phyloP scores from a whole-genome alignment of 2,888 invertebrate genomes.

The Aspidiotus destructor region DNA sequence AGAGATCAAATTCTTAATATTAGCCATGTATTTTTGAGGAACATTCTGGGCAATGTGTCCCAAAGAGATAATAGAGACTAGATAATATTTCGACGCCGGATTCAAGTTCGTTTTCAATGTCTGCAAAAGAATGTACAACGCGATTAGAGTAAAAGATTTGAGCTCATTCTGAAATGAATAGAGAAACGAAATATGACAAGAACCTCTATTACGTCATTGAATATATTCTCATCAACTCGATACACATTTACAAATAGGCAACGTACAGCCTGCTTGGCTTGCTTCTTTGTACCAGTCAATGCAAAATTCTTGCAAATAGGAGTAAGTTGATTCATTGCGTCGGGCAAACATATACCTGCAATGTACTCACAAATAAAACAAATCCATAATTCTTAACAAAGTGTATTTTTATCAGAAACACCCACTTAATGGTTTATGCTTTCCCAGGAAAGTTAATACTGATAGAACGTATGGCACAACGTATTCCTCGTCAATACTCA shows the following conservation, averaged over 20 bases:
- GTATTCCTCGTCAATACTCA: constrained; percentile 69
- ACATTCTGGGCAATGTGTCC: constrained; percentile 91
- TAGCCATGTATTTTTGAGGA: constrained; percentile 78
- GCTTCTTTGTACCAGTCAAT: constrained; percentile 81
- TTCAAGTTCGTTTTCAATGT: constrained; percentile 63
- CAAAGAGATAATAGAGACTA: constrained; percentile 86
- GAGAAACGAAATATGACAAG: constrained; percentile 21
- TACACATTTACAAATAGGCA: constrained; percentile 79
- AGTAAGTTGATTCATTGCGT: constrained; percentile 65
- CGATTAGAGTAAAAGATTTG: background rate
- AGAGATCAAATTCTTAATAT: constrained; percentile 88
- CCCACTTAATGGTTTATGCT: constrained; percentile 70
- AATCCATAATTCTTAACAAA: background rate
- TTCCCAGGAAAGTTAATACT: constrained; percentile 76
- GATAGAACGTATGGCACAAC: constrained; percentile 73
- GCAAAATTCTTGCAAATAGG: constrained; percentile 82
- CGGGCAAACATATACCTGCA: constrained; percentile 62
- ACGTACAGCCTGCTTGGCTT: constrained; percentile 91
- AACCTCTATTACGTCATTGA: constrained; percentile 69
- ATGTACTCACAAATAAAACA: background rate
- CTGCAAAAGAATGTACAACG: constrained; percentile 38
- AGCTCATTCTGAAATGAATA: background rate
- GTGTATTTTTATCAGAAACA: constrained; percentile 37
- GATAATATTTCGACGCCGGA: constrained; percentile 68
- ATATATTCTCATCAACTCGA: constrained; percentile 53